These are phyloP conservation scores for Pristionchus exspectatus DNA, from an alignment of 2,888 invertebrate genomes.

Conservation along the genomic window DNA sequence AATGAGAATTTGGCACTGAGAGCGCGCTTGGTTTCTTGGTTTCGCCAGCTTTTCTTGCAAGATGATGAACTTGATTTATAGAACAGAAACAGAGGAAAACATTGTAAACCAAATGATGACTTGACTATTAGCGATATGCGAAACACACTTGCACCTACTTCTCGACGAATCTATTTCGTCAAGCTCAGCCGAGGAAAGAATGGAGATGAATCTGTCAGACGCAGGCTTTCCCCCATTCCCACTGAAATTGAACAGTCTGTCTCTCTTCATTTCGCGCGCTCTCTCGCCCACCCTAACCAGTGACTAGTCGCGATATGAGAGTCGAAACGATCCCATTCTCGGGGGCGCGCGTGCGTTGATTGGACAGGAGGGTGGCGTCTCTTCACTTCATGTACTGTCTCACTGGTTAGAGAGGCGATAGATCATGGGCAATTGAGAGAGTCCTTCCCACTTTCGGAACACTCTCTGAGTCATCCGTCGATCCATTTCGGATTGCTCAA, in stretches of 20 bases:
- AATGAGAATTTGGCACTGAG: background rate
- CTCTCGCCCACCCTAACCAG: background rate
- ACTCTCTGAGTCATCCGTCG: background rate
- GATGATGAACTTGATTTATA: background rate
- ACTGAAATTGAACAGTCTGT: background rate
- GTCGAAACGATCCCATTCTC: background rate
- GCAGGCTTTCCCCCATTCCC: conserved; percentile 10
- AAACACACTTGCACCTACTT: background rate
- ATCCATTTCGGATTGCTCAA: background rate
- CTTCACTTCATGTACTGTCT: background rate
- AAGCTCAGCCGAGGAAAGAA: background rate
- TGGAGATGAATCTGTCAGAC: background rate
- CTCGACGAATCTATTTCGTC: background rate
- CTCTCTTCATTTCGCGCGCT: background rate
- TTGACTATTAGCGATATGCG: no score
- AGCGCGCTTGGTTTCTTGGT: conserved; percentile 9
- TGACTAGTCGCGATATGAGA: background rate
- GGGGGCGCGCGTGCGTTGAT: background rate
- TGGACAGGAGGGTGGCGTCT: background rate
- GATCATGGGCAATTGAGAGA: background rate
- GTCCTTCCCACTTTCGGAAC: no score
- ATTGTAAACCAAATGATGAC: no score
- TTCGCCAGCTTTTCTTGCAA: background rate
- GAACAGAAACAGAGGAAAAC: no score
- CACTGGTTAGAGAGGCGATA: background rate